A percentile compares a stretch with the other conserved stretches of the same genome.
Evolutionary conservation across 2,797 vertebrate species (phyloP).

Genomic region (Acipenser oxyrinchus): DNA sequence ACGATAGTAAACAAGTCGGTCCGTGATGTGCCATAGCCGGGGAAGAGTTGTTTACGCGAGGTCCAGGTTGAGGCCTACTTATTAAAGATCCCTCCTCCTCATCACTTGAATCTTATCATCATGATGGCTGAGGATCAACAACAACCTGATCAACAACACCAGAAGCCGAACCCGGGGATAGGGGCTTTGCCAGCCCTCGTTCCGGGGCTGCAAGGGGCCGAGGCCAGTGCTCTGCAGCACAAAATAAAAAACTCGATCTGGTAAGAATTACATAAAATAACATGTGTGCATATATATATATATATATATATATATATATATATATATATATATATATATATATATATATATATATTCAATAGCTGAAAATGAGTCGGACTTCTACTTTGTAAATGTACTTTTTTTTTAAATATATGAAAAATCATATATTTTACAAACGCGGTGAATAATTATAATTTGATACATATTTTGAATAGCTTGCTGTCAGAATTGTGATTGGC

Average conservation of each 20-base stretch:
- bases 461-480: no score
- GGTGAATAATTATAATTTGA: no score
- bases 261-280: slow-evolving; percentile 55
- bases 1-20: slow-evolving; percentile 50
- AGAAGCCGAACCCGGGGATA: slow-evolving; percentile 58
- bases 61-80: slow-evolving; percentile 81
- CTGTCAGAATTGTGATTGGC: no score
- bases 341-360: no score
- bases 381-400: no score
- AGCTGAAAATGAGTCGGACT: no score
- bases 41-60: slow-evolving; percentile 53
- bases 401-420: no score
- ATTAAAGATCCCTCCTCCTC: slow-evolving; percentile 54
- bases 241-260: slow-evolving; percentile 94
- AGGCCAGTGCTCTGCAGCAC: slow-evolving; percentile 82
- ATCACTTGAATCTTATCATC: slow-evolving; percentile 33
- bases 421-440: no score
- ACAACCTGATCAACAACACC: slow-evolving; percentile 57
- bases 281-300: no score
- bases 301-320: not conserved
- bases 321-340: not conserved
- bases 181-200: slow-evolving; percentile 69
- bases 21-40: slow-evolving; percentile 71
- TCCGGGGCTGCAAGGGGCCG: slow-evolving; percentile 78
- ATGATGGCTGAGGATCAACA: slow-evolving; percentile 82